A percentile compares a stretch with the other conserved stretches of the same genome.
Conservation (phyloP, 2,797 vertebrate species). For the Heteromormyrus szaboi region DNA sequence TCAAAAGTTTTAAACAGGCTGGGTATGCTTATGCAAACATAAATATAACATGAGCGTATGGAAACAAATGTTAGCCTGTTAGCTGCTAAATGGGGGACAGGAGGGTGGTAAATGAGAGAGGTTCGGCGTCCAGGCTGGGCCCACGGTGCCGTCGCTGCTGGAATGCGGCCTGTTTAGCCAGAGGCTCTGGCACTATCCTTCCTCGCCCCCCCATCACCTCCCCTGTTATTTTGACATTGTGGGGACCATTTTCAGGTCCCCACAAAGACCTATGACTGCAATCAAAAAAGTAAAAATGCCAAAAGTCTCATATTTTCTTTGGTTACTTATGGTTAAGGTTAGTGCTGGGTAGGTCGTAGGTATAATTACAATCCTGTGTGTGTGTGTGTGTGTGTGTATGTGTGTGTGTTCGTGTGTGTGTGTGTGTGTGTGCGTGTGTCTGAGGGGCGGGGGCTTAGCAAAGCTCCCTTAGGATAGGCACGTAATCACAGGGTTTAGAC, state of each 20-base stretch:
- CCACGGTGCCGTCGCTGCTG: background rate
- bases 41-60: background rate
- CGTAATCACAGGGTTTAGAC: slow-evolving; percentile 8
- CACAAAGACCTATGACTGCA: no score
- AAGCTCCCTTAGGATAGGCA: background rate
- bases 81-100: background rate
- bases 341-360: no score
- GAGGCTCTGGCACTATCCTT: background rate
- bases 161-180: background rate
- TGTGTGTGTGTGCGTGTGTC: background rate
- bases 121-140: background rate
- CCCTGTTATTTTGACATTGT: no score
- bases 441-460: background rate
- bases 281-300: no score
- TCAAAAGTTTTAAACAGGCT: background rate
- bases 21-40: background rate
- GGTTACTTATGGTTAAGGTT: no score
- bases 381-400: no score
- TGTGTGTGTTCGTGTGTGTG: no score
- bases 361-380: no score
- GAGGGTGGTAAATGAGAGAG: background rate
- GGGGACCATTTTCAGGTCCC: no score
- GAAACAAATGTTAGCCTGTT: slow-evolving; percentile 2
- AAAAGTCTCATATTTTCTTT: no score
- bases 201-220: background rate